phyloP scores from a whole-genome alignment of 2,797 vertebrate genomes.

The Serranus cabrilla region DNA sequence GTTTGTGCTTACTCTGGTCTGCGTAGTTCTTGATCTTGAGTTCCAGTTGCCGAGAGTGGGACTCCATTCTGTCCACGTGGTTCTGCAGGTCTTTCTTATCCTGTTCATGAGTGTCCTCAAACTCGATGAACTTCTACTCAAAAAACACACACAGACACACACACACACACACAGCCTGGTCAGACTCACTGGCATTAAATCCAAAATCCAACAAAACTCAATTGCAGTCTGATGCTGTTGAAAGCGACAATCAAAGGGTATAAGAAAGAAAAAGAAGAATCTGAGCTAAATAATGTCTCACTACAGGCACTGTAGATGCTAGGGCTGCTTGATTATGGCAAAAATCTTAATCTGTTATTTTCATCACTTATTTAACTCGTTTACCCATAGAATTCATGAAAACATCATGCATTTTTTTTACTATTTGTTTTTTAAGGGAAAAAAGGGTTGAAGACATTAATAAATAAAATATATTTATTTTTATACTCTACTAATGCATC shows the following conservation, averaged over 20 bases:
- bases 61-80: conserved; percentile 93
- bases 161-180: conserved; percentile 14
- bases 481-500: not conserved
- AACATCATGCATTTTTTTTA: too few relatives aligned
- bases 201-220: not conserved
- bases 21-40: conserved; percentile 96
- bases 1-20: conserved; percentile 90
- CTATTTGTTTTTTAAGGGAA: too few relatives aligned
- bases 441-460: too few relatives aligned
- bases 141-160: conserved; percentile 16
- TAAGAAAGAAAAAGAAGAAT: not conserved
- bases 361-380: too few relatives aligned
- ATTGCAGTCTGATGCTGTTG: not conserved
- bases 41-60: conserved; percentile 94
- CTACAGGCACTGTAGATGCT: too few relatives aligned
- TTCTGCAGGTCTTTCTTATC: conserved; percentile 98
- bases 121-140: conserved; percentile 96
- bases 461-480: too few relatives aligned
- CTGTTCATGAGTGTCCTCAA: conserved; percentile 97
- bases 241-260: too few relatives aligned
- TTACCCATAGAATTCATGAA: too few relatives aligned
- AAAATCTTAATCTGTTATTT: too few relatives aligned
- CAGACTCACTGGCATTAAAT: not conserved
- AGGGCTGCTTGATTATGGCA: too few relatives aligned
- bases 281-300: too few relatives aligned